phyloP scores from a whole-genome alignment of 1,140 invertebrate genomes.

The Latrodectus geometricus region DNA sequence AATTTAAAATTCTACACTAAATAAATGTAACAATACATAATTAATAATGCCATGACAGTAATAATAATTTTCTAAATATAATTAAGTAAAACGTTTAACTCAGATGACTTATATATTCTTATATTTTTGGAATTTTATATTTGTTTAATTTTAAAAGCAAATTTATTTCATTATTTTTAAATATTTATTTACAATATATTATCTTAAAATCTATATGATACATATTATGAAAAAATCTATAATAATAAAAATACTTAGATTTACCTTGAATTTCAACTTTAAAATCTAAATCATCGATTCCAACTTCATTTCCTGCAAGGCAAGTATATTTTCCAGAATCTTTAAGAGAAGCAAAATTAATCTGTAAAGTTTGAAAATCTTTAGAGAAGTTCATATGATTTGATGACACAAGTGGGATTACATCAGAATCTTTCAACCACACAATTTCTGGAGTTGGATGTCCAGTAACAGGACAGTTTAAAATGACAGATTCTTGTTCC shows the following conservation, averaged over 20 bases:
- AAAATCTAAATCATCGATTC: constrained; percentile 81
- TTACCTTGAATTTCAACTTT: constrained; percentile 81
- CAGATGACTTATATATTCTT: too few species aligned
- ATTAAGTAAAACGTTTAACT: too few species aligned
- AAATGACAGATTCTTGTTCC: constrained; percentile 22
- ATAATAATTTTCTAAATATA: too few species aligned
- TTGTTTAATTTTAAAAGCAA: too few species aligned
- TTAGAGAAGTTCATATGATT: constrained; percentile 32
- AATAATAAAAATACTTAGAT: neutral
- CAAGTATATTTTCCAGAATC: constrained; percentile 79
- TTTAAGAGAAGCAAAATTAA: constrained; percentile 28
- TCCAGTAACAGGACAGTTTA: constrained; percentile 48
- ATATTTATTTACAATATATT: too few species aligned
- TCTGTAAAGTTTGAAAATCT: constrained; percentile 11
- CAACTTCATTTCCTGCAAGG: constrained; percentile 85
- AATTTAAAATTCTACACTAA: too few species aligned
- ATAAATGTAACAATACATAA: too few species aligned
- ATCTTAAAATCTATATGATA: too few species aligned
- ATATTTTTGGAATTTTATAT: too few species aligned
- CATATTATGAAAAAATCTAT: too few species aligned
- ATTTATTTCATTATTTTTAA: too few species aligned
- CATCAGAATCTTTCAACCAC: constrained; percentile 61
- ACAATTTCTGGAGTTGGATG: constrained; percentile 53
- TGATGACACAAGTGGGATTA: constrained; percentile 6
- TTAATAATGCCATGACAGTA: too few species aligned